Evolutionary conservation across 2,113 vertebrate genomes (phyloP).

Genomic region (Bagarius yarrelli): DNA sequence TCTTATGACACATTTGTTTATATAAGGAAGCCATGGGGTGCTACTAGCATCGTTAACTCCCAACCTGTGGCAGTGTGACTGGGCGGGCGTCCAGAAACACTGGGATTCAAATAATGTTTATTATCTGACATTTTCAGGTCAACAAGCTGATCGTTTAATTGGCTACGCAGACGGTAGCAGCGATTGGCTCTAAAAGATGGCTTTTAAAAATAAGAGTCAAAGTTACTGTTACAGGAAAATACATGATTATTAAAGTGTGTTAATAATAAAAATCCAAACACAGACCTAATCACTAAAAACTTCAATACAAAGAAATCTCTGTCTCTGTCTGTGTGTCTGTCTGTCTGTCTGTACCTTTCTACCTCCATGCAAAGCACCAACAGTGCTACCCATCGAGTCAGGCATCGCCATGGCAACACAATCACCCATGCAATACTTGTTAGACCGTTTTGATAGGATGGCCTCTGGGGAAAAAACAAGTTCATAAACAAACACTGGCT

Average conservation of each 20-base stretch:
- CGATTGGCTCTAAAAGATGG: background rate
- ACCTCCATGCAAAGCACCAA: slow-evolving; percentile 2
- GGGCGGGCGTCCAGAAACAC: background rate
- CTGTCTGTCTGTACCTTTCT: slow-evolving; percentile 1
- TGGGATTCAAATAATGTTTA: background rate
- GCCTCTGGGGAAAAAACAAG: slow-evolving; percentile 29
- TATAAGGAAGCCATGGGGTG: background rate
- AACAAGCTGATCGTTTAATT: background rate
- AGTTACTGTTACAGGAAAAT: too few species aligned
- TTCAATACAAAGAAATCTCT: background rate
- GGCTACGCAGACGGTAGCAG: too few species aligned
- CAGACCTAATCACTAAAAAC: background rate
- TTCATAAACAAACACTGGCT: slow-evolving; percentile 48
- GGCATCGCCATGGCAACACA: slow-evolving; percentile 49
- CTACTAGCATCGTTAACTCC: slow-evolving; percentile 12
- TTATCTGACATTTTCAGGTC: slow-evolving; percentile 10
- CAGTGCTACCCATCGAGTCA: slow-evolving; percentile 27
- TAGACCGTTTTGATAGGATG: slow-evolving; percentile 36
- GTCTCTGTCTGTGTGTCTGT: too few species aligned
- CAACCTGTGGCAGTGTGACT: background rate
- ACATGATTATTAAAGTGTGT: background rate
- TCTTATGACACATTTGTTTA: background rate
- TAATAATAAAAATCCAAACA: background rate
- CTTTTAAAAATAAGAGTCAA: too few species aligned
- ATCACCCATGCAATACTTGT: slow-evolving; percentile 23